These are phyloP conservation scores for Eristalis intricaria DNA, from an alignment of 2,888 invertebrate species.

Conservation along the genomic window DNA sequence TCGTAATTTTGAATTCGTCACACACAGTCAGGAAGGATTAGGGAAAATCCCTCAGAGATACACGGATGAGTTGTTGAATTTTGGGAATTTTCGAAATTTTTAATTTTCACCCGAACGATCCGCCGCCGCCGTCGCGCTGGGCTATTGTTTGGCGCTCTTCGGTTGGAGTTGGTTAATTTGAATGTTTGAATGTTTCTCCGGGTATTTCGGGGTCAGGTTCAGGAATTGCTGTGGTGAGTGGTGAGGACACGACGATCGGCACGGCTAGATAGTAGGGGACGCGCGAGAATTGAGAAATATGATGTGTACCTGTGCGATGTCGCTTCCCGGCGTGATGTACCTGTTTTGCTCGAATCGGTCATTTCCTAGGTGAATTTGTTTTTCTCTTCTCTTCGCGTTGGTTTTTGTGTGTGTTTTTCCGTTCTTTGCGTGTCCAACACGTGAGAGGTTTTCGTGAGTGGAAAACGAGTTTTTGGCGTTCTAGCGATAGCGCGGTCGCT, in stretches of 20 bases:
- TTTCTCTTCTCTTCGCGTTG: not conserved
- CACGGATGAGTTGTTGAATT: conserved; percentile 40
- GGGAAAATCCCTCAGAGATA: conserved; percentile 41
- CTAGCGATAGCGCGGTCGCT: not conserved
- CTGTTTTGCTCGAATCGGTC: conserved; percentile 21
- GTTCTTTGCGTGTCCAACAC: conserved; percentile 26
- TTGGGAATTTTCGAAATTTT: conserved; percentile 4
- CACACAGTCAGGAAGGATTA: conserved; percentile 68
- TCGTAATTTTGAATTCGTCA: conserved; percentile 68
- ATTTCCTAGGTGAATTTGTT: not conserved
- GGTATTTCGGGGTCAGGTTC: conserved; percentile 59
- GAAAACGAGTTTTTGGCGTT: conserved; percentile 52
- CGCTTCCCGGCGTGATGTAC: conserved; percentile 60
- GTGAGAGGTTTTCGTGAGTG: conserved; percentile 43
- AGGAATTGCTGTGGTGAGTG: not conserved
- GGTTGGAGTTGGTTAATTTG: conserved; percentile 45
- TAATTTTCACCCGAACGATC: not conserved
- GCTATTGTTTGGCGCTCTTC: not conserved
- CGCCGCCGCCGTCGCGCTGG: too few species aligned
- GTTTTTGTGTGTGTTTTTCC: not conserved
- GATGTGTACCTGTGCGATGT: conserved; percentile 49
- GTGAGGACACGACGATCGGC: conserved; percentile 4
- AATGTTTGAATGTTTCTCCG: conserved; percentile 18
- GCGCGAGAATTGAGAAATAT: not conserved
- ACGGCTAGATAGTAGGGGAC: conserved; percentile 4